phyloP scores from a whole-genome alignment of 1,140 invertebrate genomes.

The Plutomurus gul region DNA sequence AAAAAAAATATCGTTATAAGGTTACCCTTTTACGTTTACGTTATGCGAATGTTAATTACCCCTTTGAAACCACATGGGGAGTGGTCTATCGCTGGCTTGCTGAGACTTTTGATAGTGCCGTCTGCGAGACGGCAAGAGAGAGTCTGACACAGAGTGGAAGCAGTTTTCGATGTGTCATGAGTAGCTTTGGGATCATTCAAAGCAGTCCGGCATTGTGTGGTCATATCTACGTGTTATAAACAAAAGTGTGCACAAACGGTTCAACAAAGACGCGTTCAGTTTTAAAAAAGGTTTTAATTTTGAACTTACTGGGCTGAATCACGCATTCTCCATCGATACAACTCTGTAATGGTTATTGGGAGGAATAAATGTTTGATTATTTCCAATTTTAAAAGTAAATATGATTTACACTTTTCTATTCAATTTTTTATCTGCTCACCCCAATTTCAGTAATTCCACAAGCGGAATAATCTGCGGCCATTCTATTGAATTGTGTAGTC shows the following conservation, averaged over 20 bases:
- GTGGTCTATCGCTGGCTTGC: neutral
- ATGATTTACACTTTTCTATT: too few species aligned
- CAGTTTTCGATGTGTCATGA: neutral
- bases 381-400: too few species aligned
- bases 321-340: constrained; percentile 15
- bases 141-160: neutral
- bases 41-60: neutral
- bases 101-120: neutral
- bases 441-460: neutral
- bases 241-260: too few species aligned
- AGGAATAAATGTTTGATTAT: neutral
- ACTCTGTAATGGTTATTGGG: neutral
- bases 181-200: neutral
- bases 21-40: too few species aligned
- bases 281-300: neutral
- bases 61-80: constrained; percentile 4
- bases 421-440: too few species aligned
- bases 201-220: neutral
- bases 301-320: neutral
- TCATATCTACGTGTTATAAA: too few species aligned
- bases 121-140: neutral
- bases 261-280: neutral
- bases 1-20: neutral
- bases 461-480: constrained; percentile 1
- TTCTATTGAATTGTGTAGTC: neutral